Percentiles rank a stretch among this genome's conserved stretches.
phyloP scores from a whole-genome alignment of 2,113 vertebrate genomes.

The Callaeas wilsoni region DNA sequence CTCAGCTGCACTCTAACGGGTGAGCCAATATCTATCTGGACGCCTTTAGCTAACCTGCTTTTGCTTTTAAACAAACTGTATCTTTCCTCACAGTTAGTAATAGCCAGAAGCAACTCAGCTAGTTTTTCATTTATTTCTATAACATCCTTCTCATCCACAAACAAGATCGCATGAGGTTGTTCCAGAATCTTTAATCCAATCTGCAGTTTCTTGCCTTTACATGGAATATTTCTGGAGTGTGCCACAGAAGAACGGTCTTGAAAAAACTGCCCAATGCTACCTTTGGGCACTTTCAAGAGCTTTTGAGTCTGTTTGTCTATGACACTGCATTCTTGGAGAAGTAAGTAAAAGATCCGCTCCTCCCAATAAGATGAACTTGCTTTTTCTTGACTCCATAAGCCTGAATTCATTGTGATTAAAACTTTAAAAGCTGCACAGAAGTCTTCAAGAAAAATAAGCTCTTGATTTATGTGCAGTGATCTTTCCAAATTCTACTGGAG shows the following conservation, averaged over 20 bases:
- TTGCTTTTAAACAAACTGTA: conserved; percentile 87
- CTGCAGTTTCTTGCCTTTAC: conserved; percentile 88
- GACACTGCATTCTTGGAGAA: conserved; percentile 87
- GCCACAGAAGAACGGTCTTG: conserved; percentile 90
- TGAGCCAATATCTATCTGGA: conserved; percentile 89
- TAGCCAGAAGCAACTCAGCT: conserved; percentile 93
- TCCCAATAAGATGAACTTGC: conserved; percentile 87
- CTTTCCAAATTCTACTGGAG: conserved; percentile 22
- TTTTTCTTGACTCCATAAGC: conserved; percentile 96
- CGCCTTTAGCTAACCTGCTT: conserved; percentile 80
- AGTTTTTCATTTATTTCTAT: conserved; percentile 89
- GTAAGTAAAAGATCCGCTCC: conserved; percentile 92
- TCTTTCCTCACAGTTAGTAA: conserved; percentile 95
- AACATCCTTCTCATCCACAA: conserved; percentile 91
- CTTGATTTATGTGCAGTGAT: neutral
- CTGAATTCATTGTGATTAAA: conserved; percentile 87
- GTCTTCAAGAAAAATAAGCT: conserved; percentile 25
- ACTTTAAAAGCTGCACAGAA: conserved; percentile 4
- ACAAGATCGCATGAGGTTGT: conserved; percentile 86
- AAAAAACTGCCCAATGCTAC: conserved; percentile 90
- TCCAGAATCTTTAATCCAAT: conserved; percentile 90
- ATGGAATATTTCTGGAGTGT: conserved; percentile 81
- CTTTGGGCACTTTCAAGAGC: conserved; percentile 87
- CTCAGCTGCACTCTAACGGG: conserved; percentile 91
- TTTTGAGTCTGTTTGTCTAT: conserved; percentile 93